Evolutionary conservation across 2,113 vertebrate genomes (phyloP), one percentile per base, ranked within the genome.

Genomic region (Apus apus): DNA sequence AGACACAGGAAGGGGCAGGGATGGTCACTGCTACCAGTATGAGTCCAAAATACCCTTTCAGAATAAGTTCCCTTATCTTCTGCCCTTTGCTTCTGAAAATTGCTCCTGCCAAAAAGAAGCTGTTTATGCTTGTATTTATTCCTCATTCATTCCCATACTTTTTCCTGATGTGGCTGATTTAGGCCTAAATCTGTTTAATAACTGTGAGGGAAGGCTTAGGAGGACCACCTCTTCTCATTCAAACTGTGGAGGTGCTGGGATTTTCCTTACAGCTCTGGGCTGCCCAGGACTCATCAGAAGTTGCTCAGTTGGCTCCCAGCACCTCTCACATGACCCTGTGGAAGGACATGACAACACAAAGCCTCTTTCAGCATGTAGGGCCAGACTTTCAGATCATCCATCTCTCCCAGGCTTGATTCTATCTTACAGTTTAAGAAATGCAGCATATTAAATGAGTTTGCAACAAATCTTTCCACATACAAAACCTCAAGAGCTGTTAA

Each of bases 401-500:
- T 26, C 56, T 93, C 71, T 82, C 57, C 73, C 65, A 51, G 64
- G 80, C 64, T 96, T 83, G 61, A 91, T 75, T 92, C 65, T 94
- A 81, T 77, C 58, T 85, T 85, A 87, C 6, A 30, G 45, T 54
- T 76, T 78, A 96, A 97, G 60, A 92, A 86, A 58, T 78, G 53
- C 18, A 76, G 70, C 23, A 4, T 46, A 74, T 61, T 40, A 70
- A 72, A 83, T 57, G 29, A 23, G 8, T 78, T 90, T 89, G 53
- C 53, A 75, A 68, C 50, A 64, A 18, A 51, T 74, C 25, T 90
- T 65, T 89, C 61, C 76, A 65, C 80, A 54, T 70, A 80, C 60
- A 85, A 90, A 98, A 90, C 60, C 58, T 95, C 93, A 91, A 89
- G 95, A 64, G 65, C 68, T 90, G 81, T 89, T 97, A 62, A 94